Percentiles rank a stretch among this genome's conserved stretches.
Evolutionary conservation across 2,888 invertebrate genomes (phyloP).

Genomic region (Pammene aurita): DNA sequence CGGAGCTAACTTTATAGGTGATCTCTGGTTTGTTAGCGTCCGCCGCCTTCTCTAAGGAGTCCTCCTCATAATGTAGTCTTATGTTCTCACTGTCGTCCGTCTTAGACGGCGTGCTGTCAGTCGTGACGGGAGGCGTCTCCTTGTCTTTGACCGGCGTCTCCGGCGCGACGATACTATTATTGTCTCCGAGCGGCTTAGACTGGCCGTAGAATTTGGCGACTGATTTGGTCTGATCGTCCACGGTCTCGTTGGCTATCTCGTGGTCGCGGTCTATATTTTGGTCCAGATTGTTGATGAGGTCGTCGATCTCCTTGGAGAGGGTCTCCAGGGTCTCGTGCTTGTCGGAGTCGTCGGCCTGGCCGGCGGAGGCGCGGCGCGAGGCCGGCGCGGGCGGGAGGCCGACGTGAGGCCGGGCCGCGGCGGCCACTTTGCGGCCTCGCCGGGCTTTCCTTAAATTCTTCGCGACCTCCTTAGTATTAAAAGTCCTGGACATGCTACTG

Average conservation of each 20-base stretch:
- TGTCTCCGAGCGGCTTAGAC: conserved; percentile 69
- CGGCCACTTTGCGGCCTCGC: conserved; percentile 73
- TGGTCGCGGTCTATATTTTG: conserved; percentile 72
- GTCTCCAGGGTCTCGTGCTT: conserved; percentile 75
- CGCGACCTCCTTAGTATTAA: conserved; percentile 77
- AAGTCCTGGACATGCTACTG: conserved; percentile 81
- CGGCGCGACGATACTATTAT: conserved; percentile 63
- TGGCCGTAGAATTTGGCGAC: conserved; percentile 70
- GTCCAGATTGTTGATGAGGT: conserved; percentile 75
- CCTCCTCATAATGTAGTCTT: conserved; percentile 74
- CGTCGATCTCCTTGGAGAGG: conserved; percentile 76
- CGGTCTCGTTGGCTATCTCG: conserved; percentile 54
- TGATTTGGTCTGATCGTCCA: conserved; percentile 60
- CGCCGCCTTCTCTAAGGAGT: conserved; percentile 67
- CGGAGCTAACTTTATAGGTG: conserved; percentile 67
- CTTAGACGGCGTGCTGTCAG: conserved; percentile 72
- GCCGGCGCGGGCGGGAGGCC: conserved; percentile 40
- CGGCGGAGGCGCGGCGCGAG: conserved; percentile 16
- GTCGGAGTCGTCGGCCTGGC: conserved; percentile 55
- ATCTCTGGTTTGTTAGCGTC: conserved; percentile 67
- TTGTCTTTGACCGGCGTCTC: conserved; percentile 74
- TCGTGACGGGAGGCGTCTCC: conserved; percentile 57
- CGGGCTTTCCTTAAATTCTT: conserved; percentile 79
- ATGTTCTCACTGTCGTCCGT: conserved; percentile 77
- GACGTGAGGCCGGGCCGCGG: conserved; percentile 54